A percentile compares a stretch with the other conserved stretches of the same genome.
Conservation (phyloP, 2,797 vertebrate genomes). For the Syngnathus acus region DNA sequence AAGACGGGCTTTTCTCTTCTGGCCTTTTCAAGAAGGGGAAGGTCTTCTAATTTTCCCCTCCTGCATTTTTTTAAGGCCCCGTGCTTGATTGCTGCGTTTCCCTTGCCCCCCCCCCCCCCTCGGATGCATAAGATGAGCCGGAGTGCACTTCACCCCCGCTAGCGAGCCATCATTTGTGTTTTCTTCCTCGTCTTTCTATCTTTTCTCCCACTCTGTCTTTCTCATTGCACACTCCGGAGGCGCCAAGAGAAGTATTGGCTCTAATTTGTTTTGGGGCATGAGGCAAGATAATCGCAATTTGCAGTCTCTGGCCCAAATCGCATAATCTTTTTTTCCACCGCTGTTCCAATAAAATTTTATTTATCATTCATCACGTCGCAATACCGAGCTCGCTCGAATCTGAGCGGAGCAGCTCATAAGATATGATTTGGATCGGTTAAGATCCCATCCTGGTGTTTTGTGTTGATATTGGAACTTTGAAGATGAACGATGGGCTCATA, state of each 20-base stretch:
- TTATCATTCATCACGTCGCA: conserved; percentile 19
- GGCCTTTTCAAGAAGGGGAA: conserved; percentile 15
- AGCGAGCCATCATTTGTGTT: conserved; percentile 39
- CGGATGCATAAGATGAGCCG: conserved; percentile 43
- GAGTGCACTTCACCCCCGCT: conserved; percentile 42
- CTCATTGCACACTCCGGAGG: conserved; percentile 11
- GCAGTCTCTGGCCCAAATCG: conserved; percentile 20
- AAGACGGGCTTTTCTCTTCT: conserved; percentile 49
- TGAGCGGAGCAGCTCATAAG: background rate
- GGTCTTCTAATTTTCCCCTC: conserved; percentile 22
- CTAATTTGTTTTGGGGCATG: conserved; percentile 8
- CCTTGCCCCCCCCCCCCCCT: conserved; percentile 20
- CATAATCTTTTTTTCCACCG: conserved; percentile 4
- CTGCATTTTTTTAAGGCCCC: conserved; percentile 41
- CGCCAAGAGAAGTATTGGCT: conserved; percentile 10
- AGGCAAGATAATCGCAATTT: conserved; percentile 22
- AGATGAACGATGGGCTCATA: conserved; percentile 1
- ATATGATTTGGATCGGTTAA: conserved; percentile 4
- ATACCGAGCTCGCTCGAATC: background rate
- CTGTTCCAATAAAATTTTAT: conserved; percentile 19
- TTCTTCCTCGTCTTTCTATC: conserved; percentile 6
- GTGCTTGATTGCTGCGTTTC: conserved; percentile 34
- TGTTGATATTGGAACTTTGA: conserved; percentile 9
- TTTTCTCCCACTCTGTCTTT: conserved; percentile 3
- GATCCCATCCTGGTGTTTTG: background rate